These are phyloP conservation scores for Macrophya annulata DNA, from an alignment of 2,888 invertebrate genomes.

Conservation along the genomic window DNA sequence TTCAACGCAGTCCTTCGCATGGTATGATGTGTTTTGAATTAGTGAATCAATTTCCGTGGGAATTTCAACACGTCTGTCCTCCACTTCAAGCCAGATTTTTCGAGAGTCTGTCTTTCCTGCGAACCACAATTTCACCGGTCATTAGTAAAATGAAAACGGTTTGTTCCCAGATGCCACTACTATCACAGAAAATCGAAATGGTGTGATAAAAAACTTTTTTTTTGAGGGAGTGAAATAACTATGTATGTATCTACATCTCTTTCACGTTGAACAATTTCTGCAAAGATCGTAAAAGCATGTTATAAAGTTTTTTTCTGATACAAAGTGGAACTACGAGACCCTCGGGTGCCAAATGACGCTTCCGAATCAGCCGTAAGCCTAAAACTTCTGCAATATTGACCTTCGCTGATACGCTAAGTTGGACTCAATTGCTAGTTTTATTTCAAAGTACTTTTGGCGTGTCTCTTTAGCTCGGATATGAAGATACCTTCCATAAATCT, in stretches of 20 bases:
- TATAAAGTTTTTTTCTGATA: background rate
- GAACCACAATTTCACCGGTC: slow-evolving; percentile 4
- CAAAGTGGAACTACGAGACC: background rate
- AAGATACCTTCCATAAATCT: background rate
- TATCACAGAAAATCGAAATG: background rate
- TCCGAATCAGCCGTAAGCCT: background rate
- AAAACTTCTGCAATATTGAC: slow-evolving; percentile 15
- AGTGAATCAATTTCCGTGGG: background rate
- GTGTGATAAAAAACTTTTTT: background rate
- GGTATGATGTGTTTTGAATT: background rate
- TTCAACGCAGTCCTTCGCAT: background rate
- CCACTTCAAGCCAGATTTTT: background rate
- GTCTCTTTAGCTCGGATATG: background rate
- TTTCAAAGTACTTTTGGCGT: background rate
- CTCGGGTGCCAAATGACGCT: background rate
- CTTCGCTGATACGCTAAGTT: background rate
- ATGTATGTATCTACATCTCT: no score
- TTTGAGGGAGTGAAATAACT: background rate
- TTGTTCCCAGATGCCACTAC: background rate
- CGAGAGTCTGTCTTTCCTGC: background rate
- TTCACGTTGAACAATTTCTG: background rate
- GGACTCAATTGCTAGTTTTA: background rate
- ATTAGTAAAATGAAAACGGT: background rate
- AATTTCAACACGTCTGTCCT: background rate
- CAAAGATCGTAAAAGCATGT: background rate